Percentiles rank a stretch among this genome's conserved stretches.
Conservation (phyloP, 2,888 invertebrate genomes). For the Pristionchus entomophagus region DNA sequence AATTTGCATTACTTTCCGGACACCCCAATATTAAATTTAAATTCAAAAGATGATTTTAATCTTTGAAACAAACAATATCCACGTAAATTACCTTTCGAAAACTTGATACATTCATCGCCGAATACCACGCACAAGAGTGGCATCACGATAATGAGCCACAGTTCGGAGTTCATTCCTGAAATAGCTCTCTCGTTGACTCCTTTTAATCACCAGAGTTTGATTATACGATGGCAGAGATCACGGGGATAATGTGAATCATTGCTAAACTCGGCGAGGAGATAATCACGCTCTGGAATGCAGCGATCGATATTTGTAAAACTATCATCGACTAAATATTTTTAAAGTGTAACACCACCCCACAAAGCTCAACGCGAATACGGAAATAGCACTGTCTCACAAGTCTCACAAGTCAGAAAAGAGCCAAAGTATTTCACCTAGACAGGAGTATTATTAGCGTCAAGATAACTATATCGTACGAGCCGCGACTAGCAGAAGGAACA, state of each 20-base stretch:
- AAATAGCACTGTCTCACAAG: background rate
- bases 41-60: background rate
- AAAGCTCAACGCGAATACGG: background rate
- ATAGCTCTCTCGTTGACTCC: background rate
- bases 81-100: conserved; percentile 17
- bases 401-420: background rate
- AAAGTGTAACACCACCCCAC: background rate
- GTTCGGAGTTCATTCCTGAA: background rate
- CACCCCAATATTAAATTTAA: background rate
- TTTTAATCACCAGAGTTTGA: background rate
- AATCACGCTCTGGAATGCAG: no score
- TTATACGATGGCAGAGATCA: no score
- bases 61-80: no score
- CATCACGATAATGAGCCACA: background rate
- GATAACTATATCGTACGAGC: no score
- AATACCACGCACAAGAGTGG: background rate
- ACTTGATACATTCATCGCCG: background rate
- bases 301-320: no score
- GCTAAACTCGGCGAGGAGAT: no score
- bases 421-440: background rate
- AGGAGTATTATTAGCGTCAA: no score
- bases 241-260: no score
- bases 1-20: no score
- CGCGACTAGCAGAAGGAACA: no score
- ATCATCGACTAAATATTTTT: no score